These are phyloP conservation scores for Conus betulinus DNA, from an alignment of 1,140 invertebrate species.

Conservation along the genomic window DNA sequence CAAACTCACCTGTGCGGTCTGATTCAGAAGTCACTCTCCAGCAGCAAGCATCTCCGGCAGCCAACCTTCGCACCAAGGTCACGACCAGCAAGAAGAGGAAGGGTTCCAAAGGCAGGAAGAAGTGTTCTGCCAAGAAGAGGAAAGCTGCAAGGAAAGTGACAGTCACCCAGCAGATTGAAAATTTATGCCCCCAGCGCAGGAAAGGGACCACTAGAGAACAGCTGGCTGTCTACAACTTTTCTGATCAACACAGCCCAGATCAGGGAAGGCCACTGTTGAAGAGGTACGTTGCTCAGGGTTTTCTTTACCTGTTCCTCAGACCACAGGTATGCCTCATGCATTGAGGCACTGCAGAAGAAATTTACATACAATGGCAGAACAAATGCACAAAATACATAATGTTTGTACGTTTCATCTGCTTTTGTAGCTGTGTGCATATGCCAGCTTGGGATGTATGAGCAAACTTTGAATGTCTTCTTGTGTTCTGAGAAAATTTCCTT, in stretches of 20 bases:
- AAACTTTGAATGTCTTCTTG: too few relatives aligned
- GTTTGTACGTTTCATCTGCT: too few relatives aligned
- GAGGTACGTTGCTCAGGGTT: neutral
- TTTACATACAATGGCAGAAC: too few relatives aligned
- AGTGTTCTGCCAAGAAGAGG: neutral
- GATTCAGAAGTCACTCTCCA: neutral
- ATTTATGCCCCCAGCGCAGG: neutral
- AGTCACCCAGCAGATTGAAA: neutral
- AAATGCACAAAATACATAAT: too few relatives aligned
- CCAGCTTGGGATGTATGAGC: too few relatives aligned
- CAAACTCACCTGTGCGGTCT: neutral
- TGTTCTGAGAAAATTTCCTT: too few relatives aligned
- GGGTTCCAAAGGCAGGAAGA: slow-evolving; percentile 1
- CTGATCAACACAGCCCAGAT: neutral
- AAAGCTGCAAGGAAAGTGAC: neutral
- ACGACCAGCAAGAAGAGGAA: neutral
- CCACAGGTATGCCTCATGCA: too few relatives aligned
- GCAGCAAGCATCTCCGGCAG: neutral
- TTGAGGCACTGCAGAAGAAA: too few relatives aligned
- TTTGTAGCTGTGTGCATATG: too few relatives aligned
- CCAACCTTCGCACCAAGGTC: neutral
- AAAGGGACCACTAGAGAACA: neutral
- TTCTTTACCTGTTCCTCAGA: too few relatives aligned
- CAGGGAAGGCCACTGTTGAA: neutral
- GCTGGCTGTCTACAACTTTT: neutral